Evolutionary conservation across 2,888 invertebrate species (phyloP), one percentile per base, ranked within the genome.

Genomic region (Pilophorus perplexus): DNA sequence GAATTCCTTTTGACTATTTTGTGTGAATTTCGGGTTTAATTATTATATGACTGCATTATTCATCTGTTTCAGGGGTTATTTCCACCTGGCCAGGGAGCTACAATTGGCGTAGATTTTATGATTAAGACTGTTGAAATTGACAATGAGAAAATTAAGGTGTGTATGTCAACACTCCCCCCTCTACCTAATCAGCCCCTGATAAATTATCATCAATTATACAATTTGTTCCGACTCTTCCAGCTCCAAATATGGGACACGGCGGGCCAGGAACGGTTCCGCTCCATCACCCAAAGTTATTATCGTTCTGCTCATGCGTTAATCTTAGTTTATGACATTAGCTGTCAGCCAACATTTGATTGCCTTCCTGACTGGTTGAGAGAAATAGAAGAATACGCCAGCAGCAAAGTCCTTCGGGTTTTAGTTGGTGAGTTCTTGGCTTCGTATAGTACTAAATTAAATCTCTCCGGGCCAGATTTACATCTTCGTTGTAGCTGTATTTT

Each of bases 191-290:
- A n/a, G n/a, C n/a, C n/a, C n/a, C n/a, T n/a, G n/a, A n/a, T n/a
- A n/a, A 16, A 16, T 67, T 27, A 37, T 23, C 14, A 22, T 62
- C 38, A 46, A 2, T 22, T 33, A 10, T 12, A 12, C 2, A 14
- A 33, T 33, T 33, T 8, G 20, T 25, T 18, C 18, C 18, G 40
- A 4, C 37, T 20, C 1, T 55, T 69, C 25, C 75, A 95, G 93
- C 82, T 98, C 67, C 97, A 98, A 86, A 97, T 98, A 76, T 98
- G 98, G 97, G 97, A 97, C 76, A 97, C 97, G 10, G 97, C 97
- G 1, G 97, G 97, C 0, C 97, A 97, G 78, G 97, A 97, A 78
- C 81, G 91, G 72, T 98, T 98, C 78, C 85, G 98, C 66, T 95
- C 96, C 2, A 98, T 98, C 72, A 98, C 97, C 1, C 97, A 98